Base-by-base conservation (phyloP, 2,888 invertebrate genomes). In the Lepidochitona cinerea region DNA sequence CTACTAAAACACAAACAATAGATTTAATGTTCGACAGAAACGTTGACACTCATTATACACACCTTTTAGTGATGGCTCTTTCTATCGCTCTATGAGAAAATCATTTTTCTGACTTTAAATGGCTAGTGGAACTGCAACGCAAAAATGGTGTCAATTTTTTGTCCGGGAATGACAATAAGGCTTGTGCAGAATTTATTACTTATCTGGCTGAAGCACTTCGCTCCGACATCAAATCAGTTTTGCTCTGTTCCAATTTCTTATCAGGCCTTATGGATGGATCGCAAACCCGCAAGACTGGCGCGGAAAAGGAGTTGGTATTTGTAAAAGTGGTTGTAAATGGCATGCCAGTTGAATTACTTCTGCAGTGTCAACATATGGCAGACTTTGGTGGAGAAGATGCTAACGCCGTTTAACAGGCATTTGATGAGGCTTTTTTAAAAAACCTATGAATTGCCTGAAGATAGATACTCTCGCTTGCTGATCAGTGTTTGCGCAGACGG, bases 321-420 rank as follows among this genome's bases (percentile, higher is more conserved):
- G 35, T n/a, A 4, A 70, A 70, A 54, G 33, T 70, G n/a, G 70
- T 70, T 29, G 70, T 70, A 12, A 49, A 53, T 52, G 70, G 70
- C 12, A 18, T 14, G 9, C 70, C 52, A 12, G 53, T 52, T 52
- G 70, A 70, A 54, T 35, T 70, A 18, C 23, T 70, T 12, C 53
- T 70, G 23, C 23, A 26, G 52, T 70, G 70, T 0, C 52, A 70
- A 26, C 32, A 33, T 18, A 33, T 69, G 69, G 12, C 52, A 23
- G 70, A 70, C n/a, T 52, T 70, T 32, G 70, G 70, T 9, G 70
- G 70, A 2, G 70, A 54, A 14, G n/a, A 52, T 35, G 54, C 54
- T 32, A 18, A 23, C 14, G 32, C 36, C n/a, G 54, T 54, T 33
- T 53, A 68, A 26, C 14, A 29, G 29, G 52, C 70, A 18, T 70